Conservation (phyloP, 1,140 invertebrate species). For the Diachasmimorpha longicaudata region DNA sequence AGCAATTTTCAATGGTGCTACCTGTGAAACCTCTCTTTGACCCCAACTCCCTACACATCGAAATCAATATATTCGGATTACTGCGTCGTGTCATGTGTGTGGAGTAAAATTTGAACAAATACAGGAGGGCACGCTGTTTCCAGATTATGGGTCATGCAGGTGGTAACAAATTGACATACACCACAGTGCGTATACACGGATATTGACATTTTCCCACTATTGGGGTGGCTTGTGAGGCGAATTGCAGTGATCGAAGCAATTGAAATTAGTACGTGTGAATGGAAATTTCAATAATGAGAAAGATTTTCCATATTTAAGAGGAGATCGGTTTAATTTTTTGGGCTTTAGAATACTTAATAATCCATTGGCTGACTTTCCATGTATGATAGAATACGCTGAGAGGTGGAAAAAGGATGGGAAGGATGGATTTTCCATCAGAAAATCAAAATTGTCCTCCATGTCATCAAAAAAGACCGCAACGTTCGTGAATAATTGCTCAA, state of each 20-base stretch:
- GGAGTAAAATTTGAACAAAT: not conserved
- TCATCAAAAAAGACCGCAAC: too few species aligned
- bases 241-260: not conserved
- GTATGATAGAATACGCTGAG: too few species aligned
- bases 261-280: too few species aligned
- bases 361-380: too few species aligned
- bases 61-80: slow-evolving; percentile 13
- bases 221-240: not conserved
- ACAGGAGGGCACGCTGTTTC: not conserved
- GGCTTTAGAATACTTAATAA: too few species aligned
- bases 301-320: too few species aligned
- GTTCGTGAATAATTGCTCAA: too few species aligned
- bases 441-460: too few species aligned
- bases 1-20: not conserved
- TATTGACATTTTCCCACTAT: not conserved
- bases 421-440: too few species aligned
- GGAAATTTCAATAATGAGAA: too few species aligned
- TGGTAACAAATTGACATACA: not conserved
- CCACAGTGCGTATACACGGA: not conserved
- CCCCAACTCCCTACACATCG: not conserved
- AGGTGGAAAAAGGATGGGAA: too few species aligned
- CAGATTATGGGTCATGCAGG: not conserved
- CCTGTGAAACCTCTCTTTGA: not conserved
- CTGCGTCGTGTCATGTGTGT: not conserved
- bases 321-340: too few species aligned